Percentiles rank a stretch among this genome's conserved stretches.
These are phyloP conservation scores for Sthenelais limicola DNA, from an alignment of 2,888 invertebrate genomes.

Conservation along the genomic window DNA sequence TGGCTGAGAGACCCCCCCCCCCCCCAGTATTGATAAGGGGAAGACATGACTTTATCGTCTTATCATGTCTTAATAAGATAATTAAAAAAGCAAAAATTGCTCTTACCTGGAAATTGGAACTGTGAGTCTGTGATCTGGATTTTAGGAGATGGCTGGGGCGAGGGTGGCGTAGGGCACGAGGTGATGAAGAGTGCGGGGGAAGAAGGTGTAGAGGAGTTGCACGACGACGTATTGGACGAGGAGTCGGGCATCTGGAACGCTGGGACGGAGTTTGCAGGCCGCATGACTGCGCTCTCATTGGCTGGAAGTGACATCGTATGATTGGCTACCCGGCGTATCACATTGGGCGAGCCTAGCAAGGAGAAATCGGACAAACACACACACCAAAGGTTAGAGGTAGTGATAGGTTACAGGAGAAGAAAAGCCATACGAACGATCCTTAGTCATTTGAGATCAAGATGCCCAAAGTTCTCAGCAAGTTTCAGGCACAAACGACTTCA, in stretches of 20 bases:
- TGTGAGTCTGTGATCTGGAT: conserved; percentile 46
- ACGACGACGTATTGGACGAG: conserved; percentile 94
- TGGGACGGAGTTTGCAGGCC: conserved; percentile 46
- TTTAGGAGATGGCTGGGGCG: conserved; percentile 54
- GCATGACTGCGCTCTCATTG: conserved; percentile 30
- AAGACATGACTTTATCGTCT: no score
- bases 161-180: conserved; percentile 74
- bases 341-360: conserved; percentile 58
- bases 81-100: no score
- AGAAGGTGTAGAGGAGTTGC: conserved; percentile 96
- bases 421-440: conserved; percentile 28
- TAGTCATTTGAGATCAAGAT: no score
- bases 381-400: conserved; percentile 16
- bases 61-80: no score
- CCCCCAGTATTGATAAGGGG: no score
- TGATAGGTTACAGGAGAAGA: background rate
- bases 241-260: conserved; percentile 59
- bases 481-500: no score
- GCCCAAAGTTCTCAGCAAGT: no score
- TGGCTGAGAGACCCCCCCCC: no score
- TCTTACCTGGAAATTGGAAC: conserved; percentile 51
- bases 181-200: conserved; percentile 83
- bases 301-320: conserved; percentile 51
- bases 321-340: conserved; percentile 54
- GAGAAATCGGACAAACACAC: conserved; percentile 2